A percentile compares a stretch with the other conserved stretches of the same genome.
Conservation (phyloP, 92 coral and sea anemone genomes). For the Palythoa caribaeorum region DNA sequence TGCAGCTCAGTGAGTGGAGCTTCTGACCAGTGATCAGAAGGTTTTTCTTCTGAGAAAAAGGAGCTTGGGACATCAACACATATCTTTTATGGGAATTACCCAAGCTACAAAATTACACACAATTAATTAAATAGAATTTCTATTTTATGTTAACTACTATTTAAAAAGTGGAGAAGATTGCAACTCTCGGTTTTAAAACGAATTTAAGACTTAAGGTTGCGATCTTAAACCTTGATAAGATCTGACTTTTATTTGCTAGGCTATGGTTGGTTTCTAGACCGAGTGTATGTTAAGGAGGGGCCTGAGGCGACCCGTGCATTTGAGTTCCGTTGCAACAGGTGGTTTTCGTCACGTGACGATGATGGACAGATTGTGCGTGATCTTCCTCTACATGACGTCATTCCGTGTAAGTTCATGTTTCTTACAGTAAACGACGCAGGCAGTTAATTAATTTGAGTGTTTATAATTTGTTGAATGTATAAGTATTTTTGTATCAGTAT, state of each 20-base stretch:
- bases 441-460: no score
- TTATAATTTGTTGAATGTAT: no score
- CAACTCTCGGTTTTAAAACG: not conserved
- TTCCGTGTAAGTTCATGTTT: constrained; percentile 73
- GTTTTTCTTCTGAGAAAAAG: no score
- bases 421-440: not conserved
- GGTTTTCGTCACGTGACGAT: constrained; percentile 96
- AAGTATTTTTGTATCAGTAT: no score
- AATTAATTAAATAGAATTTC: no score
- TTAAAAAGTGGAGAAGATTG: not conserved
- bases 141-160: no score
- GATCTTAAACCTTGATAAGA: not conserved
- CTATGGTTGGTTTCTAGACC: constrained; percentile 95
- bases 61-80: no score
- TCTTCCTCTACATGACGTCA: constrained; percentile 77
- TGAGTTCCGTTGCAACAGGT: constrained; percentile 85
- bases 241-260: constrained; percentile 49
- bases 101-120: no score
- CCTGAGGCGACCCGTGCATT: constrained; percentile 87
- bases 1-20: no score
- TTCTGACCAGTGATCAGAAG: no score
- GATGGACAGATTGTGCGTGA: constrained; percentile 98
- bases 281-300: constrained; percentile 92
- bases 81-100: no score
- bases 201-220: no score